Conservation (phyloP, 2,888 invertebrate genomes). For the Sphaerophoria rueppellii region DNA sequence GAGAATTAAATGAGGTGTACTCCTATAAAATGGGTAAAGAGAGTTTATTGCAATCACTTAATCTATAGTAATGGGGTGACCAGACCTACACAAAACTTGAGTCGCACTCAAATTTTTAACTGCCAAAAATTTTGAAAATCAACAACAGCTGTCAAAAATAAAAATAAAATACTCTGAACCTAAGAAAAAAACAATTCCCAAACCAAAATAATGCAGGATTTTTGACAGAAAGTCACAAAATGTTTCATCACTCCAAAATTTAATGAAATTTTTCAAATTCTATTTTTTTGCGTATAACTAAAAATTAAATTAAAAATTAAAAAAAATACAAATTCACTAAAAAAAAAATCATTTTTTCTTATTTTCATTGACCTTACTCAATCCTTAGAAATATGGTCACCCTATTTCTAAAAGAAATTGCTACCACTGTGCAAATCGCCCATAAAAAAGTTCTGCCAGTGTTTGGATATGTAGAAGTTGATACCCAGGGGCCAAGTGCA, state of each 20-base stretch:
- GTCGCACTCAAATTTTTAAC: too few species aligned
- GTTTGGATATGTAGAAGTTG: neutral
- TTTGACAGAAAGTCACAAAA: too few species aligned
- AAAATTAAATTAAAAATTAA: too few species aligned
- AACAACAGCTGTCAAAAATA: too few species aligned
- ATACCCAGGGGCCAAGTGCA: slow-evolving; percentile 70
- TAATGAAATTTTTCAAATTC: too few species aligned
- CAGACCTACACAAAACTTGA: neutral
- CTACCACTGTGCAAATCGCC: neutral
- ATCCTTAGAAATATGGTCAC: neutral
- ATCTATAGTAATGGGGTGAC: slow-evolving; percentile 40
- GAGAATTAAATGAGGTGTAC: neutral
- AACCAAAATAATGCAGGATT: too few species aligned
- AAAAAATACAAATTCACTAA: too few species aligned
- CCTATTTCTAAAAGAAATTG: neutral
- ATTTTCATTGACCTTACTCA: neutral
- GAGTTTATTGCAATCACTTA: slow-evolving; percentile 71
- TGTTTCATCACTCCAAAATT: too few species aligned
- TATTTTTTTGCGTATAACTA: neutral
- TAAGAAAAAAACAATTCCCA: too few species aligned
- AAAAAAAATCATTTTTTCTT: too few species aligned
- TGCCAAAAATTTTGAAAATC: too few species aligned
- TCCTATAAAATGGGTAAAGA: slow-evolving; percentile 54
- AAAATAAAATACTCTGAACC: too few species aligned
- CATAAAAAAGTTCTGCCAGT: slow-evolving; percentile 3